These are phyloP conservation scores for Bhutanitis thaidina DNA, from an alignment of 2,888 invertebrate genomes.

Conservation along the genomic window DNA sequence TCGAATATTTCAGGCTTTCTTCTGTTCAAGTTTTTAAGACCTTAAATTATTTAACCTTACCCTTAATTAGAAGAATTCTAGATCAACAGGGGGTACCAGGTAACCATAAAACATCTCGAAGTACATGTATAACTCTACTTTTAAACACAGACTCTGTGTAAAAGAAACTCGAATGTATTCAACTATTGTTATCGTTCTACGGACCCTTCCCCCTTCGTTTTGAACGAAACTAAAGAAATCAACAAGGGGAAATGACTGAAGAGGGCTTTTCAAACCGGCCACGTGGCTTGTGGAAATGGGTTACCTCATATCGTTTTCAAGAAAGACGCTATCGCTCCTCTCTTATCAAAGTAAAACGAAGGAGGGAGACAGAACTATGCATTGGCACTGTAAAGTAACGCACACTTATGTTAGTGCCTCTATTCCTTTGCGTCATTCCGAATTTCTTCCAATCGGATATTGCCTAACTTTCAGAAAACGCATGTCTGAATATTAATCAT, in stretches of 20 bases:
- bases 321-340: constrained; percentile 44
- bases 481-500: too few species aligned
- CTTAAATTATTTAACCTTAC: too few species aligned
- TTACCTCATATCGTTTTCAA: constrained; percentile 58
- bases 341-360: constrained; percentile 27
- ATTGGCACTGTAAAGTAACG: constrained; percentile 3
- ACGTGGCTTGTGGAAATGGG: constrained; percentile 66
- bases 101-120: too few species aligned
- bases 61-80: too few species aligned
- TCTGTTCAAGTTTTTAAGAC: too few species aligned
- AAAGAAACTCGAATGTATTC: constrained; percentile 17
- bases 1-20: too few species aligned
- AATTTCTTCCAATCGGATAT: neutral
- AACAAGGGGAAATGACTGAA: constrained; percentile 34
- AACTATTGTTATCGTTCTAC: constrained; percentile 14
- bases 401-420: constrained; percentile 2
- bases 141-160: neutral
- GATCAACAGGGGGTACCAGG: too few species aligned
- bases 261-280: constrained; percentile 49
- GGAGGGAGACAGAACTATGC: constrained; percentile 10
- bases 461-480: too few species aligned
- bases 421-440: neutral
- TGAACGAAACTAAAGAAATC: constrained; percentile 19
- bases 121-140: neutral
- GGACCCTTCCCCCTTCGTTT: constrained; percentile 15